Percentiles rank a stretch among this genome's conserved stretches.
phyloP scores from a whole-genome alignment of 2,888 invertebrate genomes.

The Amblyjoppa fuscipennis region DNA sequence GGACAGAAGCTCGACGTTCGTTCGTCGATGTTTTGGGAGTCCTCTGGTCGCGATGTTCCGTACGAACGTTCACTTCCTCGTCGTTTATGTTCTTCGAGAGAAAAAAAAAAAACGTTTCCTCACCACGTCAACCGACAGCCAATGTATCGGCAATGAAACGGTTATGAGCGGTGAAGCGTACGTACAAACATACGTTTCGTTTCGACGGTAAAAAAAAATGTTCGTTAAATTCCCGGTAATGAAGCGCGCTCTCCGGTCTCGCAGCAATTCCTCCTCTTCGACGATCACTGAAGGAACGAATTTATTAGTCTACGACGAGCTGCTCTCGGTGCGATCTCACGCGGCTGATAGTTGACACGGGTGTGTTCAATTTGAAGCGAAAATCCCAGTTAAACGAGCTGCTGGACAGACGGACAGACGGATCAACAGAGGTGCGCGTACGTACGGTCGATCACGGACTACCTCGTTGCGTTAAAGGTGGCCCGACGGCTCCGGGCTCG shows the following conservation, averaged over 20 bases:
- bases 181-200: background rate
- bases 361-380: slow-evolving; percentile 32
- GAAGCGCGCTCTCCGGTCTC: background rate
- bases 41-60: slow-evolving; percentile 7
- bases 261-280: background rate
- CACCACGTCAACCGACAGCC: background rate
- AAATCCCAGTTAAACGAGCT: slow-evolving; percentile 35
- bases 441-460: slow-evolving; percentile 67
- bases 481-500: slow-evolving; percentile 47
- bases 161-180: background rate
- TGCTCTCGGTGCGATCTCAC: slow-evolving; percentile 2
- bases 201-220: background rate
- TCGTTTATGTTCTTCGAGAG: background rate
- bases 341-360: slow-evolving; percentile 46
- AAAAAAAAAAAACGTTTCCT: background rate
- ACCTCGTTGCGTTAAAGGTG: slow-evolving; percentile 64
- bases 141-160: background rate
- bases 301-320: background rate
- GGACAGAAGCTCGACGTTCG: slow-evolving; percentile 19
- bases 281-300: slow-evolving; percentile 14
- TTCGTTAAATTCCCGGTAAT: background rate
- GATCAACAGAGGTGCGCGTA: slow-evolving; percentile 34
- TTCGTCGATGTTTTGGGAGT: slow-evolving; percentile 21
- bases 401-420: slow-evolving; percentile 12
- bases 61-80: slow-evolving; percentile 13